These are phyloP conservation scores for Cosmorhoe ocellata DNA, from an alignment of 2,888 invertebrate genomes.

Conservation along the genomic window DNA sequence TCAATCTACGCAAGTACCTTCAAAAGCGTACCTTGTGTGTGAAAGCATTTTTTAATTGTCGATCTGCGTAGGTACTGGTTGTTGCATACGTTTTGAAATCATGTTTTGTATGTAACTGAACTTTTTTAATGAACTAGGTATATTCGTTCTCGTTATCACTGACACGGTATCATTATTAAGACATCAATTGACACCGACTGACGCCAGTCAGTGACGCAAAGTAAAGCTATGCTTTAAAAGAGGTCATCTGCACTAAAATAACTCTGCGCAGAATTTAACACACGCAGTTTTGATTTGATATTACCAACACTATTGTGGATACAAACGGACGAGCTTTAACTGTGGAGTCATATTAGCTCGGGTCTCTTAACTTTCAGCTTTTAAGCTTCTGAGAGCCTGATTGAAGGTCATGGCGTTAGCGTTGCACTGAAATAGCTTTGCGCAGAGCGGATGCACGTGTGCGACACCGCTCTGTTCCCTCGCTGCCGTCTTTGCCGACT, in stretches of 20 bases:
- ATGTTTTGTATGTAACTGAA: too few species aligned
- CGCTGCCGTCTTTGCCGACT: slow-evolving; percentile 50
- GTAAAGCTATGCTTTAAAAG: too few species aligned
- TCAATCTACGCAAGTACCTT: slow-evolving; percentile 36
- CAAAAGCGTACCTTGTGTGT: slow-evolving; percentile 41
- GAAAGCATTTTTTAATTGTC: slow-evolving; percentile 39
- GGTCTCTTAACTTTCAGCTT: slow-evolving; percentile 26
- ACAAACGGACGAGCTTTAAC: too few species aligned
- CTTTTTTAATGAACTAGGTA: too few species aligned
- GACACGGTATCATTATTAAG: too few species aligned
- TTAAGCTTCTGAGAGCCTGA: slow-evolving; percentile 25
- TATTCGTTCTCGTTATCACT: too few species aligned
- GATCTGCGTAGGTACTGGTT: slow-evolving; percentile 30
- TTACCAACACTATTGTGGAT: too few species aligned
- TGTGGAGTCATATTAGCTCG: too few species aligned
- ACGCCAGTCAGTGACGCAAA: too few species aligned
- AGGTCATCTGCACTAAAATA: slow-evolving; percentile 49
- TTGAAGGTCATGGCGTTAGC: slow-evolving; percentile 34
- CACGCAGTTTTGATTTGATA: neutral
- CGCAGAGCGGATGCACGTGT: slow-evolving; percentile 80
- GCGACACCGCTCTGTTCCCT: slow-evolving; percentile 52
- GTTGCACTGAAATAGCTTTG: slow-evolving; percentile 66
- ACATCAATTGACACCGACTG: too few species aligned
- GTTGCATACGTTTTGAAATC: too few species aligned
- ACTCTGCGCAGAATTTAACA: slow-evolving; percentile 58